Percentiles rank a stretch among this genome's conserved stretches.
phyloP scores from a whole-genome alignment of 2,888 invertebrate species.

The Nemapogon koenigi region DNA sequence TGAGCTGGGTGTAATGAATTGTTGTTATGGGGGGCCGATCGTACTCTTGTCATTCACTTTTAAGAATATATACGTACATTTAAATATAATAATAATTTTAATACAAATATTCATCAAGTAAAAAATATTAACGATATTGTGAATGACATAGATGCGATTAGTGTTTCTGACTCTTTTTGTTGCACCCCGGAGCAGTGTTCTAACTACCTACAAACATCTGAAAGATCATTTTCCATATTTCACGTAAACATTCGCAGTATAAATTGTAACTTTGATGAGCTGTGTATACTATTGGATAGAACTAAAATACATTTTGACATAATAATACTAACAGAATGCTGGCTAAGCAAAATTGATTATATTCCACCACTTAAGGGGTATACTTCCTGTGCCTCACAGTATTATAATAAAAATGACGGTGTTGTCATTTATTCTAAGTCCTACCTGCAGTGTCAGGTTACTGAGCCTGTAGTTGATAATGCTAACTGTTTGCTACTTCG shows the following conservation, averaged over 20 bases:
- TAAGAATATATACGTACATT: too few species aligned
- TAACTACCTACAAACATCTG: too few species aligned
- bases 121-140: too few species aligned
- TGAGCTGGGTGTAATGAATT: too few species aligned
- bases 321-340: conserved; percentile 6
- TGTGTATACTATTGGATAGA: background rate
- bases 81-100: too few species aligned
- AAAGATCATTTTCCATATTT: too few species aligned
- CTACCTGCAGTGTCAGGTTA: background rate
- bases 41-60: too few species aligned
- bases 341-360: background rate
- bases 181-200: too few species aligned
- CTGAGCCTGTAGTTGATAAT: background rate
- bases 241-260: conserved; percentile 8
- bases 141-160: too few species aligned
- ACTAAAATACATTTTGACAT: background rate
- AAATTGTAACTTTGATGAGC: background rate
- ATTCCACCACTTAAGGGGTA: background rate
- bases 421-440: conserved; percentile 5
- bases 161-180: too few species aligned
- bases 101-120: too few species aligned
- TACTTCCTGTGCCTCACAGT: background rate
- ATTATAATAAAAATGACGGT: conserved; percentile 6
- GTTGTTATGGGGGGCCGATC: too few species aligned
- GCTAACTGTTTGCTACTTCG: background rate